Conservation (phyloP, 2,888 invertebrate species). For the Platyscelio sp. region DNA sequence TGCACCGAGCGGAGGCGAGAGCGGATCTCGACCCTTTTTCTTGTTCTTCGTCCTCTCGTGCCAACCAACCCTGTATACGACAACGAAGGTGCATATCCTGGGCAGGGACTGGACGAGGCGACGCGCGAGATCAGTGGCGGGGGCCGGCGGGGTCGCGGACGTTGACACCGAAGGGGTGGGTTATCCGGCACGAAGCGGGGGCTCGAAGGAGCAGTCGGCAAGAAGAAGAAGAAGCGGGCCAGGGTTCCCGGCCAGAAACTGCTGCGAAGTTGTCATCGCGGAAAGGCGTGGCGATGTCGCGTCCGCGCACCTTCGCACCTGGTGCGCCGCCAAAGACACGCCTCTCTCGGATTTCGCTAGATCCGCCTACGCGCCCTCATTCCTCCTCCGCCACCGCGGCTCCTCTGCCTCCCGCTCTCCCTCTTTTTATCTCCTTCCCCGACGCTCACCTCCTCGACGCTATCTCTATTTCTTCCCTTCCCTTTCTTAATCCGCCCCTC, state of each 20-base stretch:
- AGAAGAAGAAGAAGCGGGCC: slow-evolving; percentile 60
- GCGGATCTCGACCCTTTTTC: slow-evolving; percentile 28
- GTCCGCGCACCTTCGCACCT: slow-evolving; percentile 85
- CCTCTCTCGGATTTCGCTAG: slow-evolving; percentile 82
- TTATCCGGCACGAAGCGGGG: slow-evolving; percentile 62
- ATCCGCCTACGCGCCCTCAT: slow-evolving; percentile 81
- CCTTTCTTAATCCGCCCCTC: slow-evolving; percentile 38
- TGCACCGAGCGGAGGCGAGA: not conserved
- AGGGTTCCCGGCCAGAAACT: slow-evolving; percentile 71
- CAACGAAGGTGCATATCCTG: slow-evolving; percentile 75
- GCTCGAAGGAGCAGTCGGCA: slow-evolving; percentile 57
- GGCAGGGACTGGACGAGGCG: slow-evolving; percentile 40
- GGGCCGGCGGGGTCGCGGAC: slow-evolving; percentile 72
- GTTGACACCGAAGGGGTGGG: slow-evolving; percentile 80
- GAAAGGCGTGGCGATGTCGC: slow-evolving; percentile 83
- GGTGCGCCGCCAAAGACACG: slow-evolving; percentile 84
- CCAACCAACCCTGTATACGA: slow-evolving; percentile 20
- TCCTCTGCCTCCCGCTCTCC: slow-evolving; percentile 30
- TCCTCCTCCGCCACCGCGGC: slow-evolving; percentile 49
- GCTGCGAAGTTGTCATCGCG: slow-evolving; percentile 66
- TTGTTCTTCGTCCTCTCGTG: slow-evolving; percentile 12
- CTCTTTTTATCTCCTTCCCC: slow-evolving; percentile 38
- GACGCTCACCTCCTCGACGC: too few relatives aligned
- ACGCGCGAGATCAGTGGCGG: not conserved
- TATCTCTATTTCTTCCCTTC: slow-evolving; percentile 73